These are phyloP conservation scores for Leptopilina myrica DNA, from an alignment of 2,888 invertebrate species.

Conservation along the genomic window DNA sequence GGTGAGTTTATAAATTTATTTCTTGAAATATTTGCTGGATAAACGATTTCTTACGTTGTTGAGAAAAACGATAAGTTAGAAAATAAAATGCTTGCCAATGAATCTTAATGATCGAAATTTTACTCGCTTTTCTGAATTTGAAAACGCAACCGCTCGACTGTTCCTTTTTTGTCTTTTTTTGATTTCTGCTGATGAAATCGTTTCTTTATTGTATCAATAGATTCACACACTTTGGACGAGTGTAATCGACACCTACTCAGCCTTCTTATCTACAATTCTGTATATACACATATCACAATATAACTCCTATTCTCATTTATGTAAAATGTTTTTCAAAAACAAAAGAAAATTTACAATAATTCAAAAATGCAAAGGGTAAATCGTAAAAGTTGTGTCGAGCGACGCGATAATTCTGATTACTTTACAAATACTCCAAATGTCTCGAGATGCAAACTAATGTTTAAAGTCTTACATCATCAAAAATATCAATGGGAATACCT, in stretches of 20 bases:
- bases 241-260: slow-evolving; percentile 45
- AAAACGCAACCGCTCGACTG: slow-evolving; percentile 27
- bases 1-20: too few relatives aligned
- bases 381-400: slow-evolving; percentile 25
- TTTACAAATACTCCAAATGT: slow-evolving; percentile 70
- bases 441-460: slow-evolving; percentile 62
- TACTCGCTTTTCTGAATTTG: slow-evolving; percentile 10
- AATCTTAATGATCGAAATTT: not conserved
- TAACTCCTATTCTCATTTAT: slow-evolving; percentile 55
- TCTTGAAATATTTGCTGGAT: too few relatives aligned
- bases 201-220: slow-evolving; percentile 37
- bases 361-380: slow-evolving; percentile 33
- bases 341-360: slow-evolving; percentile 47
- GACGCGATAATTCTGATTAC: slow-evolving; percentile 64
- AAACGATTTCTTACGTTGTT: too few relatives aligned
- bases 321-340: slow-evolving; percentile 28
- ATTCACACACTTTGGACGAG: slow-evolving; percentile 42
- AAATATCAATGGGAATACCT: slow-evolving; percentile 74
- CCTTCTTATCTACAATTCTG: slow-evolving; percentile 55
- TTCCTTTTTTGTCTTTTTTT: slow-evolving; percentile 44
- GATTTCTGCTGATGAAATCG: slow-evolving; percentile 49
- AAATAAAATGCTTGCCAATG: too few relatives aligned
- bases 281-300: slow-evolving; percentile 67
- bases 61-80: too few relatives aligned
- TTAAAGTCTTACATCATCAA: slow-evolving; percentile 70